Percentiles rank a stretch among this genome's conserved stretches.
These are phyloP conservation scores for Gymnothorax javanicus DNA, from an alignment of 2,797 vertebrate genomes.

Conservation along the genomic window DNA sequence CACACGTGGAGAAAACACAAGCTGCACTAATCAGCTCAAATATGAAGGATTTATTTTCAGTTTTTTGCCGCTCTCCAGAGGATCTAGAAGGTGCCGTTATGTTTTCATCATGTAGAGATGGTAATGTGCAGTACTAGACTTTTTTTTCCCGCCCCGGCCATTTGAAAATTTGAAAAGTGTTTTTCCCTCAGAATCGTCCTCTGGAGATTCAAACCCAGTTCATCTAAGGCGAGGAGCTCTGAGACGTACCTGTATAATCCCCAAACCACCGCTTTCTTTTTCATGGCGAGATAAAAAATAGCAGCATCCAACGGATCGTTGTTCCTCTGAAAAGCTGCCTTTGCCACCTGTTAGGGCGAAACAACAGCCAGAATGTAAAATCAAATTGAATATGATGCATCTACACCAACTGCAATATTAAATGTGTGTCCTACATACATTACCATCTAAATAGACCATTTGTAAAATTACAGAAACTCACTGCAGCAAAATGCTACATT, in stretches of 20 bases:
- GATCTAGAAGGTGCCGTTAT: no score
- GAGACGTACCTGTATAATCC: constrained; percentile 90
- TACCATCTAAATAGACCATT: not conserved
- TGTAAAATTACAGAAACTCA: not conserved
- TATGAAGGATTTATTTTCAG: no score
- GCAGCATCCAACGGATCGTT: constrained; percentile 95
- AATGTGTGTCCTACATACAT: not conserved
- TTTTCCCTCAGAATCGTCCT: not conserved
- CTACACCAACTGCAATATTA: constrained; percentile 30
- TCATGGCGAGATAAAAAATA: constrained; percentile 95
- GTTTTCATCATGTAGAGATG: no score
- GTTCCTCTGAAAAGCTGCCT: constrained; percentile 90
- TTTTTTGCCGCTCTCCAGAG: no score
- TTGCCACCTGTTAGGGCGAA: constrained; percentile 83
- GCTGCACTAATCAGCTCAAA: no score
- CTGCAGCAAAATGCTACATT: constrained; percentile 1
- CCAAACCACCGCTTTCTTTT: constrained; percentile 98
- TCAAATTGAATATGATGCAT: not conserved
- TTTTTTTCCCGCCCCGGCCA: no score
- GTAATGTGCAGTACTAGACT: not conserved
- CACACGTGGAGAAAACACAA: no score
- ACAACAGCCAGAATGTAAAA: not conserved
- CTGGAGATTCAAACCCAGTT: not conserved
- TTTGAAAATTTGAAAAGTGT: not conserved
- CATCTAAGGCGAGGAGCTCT: not conserved